Conservation (phyloP, 2,888 invertebrate genomes). For the Andrena fulva region DNA sequence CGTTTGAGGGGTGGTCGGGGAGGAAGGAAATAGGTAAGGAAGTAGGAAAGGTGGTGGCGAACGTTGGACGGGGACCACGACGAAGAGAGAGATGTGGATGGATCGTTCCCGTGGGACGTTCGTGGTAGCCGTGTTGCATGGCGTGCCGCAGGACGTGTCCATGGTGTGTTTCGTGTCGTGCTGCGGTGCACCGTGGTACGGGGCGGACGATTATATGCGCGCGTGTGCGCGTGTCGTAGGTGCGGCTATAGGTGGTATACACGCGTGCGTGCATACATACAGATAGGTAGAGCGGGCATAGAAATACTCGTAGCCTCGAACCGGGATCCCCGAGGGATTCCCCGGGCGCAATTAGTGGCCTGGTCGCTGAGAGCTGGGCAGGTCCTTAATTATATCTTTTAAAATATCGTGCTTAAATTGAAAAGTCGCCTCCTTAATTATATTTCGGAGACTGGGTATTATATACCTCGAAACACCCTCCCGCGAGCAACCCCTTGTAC, state of each 20-base stretch:
- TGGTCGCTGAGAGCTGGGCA: slow-evolving; percentile 72
- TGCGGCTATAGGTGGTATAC: slow-evolving; percentile 33
- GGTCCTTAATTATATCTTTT: slow-evolving; percentile 82
- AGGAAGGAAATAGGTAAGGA: slow-evolving; percentile 6
- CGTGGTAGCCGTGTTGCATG: slow-evolving; percentile 68
- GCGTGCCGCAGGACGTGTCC: slow-evolving; percentile 74
- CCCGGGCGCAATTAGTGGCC: slow-evolving; percentile 77
- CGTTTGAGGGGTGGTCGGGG: no score
- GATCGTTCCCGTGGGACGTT: slow-evolving; percentile 68
- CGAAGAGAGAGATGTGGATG: slow-evolving; percentile 64
- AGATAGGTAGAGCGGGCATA: slow-evolving; percentile 43
- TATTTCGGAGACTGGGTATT: slow-evolving; percentile 78
- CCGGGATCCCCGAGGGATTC: slow-evolving; percentile 59
- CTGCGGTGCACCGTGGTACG: slow-evolving; percentile 69
- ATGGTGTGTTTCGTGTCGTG: slow-evolving; percentile 74
- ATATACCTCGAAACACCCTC: slow-evolving; percentile 61
- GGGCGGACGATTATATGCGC: slow-evolving; percentile 12
- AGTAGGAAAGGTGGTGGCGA: slow-evolving; percentile 20
- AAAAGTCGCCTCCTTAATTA: slow-evolving; percentile 81
- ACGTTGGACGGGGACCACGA: slow-evolving; percentile 51
- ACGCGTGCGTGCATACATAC: slow-evolving; percentile 15
- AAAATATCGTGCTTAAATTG: slow-evolving; percentile 82
- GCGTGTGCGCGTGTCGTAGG: slow-evolving; percentile 33
- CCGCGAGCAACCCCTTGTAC: slow-evolving; percentile 52
- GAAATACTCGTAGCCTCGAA: slow-evolving; percentile 55